Base-by-base conservation (phyloP, 2,113 vertebrate species). In the Setophaga petechia region DNA sequence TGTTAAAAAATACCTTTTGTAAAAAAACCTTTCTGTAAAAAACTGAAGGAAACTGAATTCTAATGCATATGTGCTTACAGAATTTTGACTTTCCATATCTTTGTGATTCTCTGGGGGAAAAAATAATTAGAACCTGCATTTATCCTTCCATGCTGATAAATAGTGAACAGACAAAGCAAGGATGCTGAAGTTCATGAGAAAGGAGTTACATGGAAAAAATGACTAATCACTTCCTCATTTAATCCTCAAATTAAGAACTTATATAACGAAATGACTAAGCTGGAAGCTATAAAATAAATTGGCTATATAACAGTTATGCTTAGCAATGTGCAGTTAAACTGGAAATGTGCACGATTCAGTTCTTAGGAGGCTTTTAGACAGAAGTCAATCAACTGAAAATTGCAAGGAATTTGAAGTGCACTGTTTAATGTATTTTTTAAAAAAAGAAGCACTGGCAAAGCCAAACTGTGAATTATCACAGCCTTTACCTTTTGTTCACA, bases 231-330 rank as follows among this genome's bases (percentile, higher is more conserved):
- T 84, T 95, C 62, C 35, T 61, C 19, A 43, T 63, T 74, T 75
- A 95, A 78, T 31, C 44, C 39, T 39, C 72, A 95, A 91, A 80
- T 85, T 78, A 95, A 84, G 92, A 55, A 77, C 52, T 61, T 80
- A 61, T 24, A 52, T 78, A 75, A 90, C 55, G 6, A 86, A 92
- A 66, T 19, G 35, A 76, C 28, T 83, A 91, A 88, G 13, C 31
- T 84, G 72, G 63, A 88, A 84, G 57, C 51, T 77, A 25, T 87
- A 90, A 76, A 80, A 67, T 79, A 62, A 90, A 51, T 47, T 52
- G n/a, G 15, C 57, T 94, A 27, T 39, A 14, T 28, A 51, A 41
- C 78, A 91, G 52, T 91, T 43, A 25, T 51, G 61, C 87, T 63
- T 67, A 43, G 43, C 51, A 49, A 63, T 78, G 33, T 74, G 63